Evolutionary conservation across 2,113 vertebrate genomes (phyloP), one percentile per base, ranked within the genome.

Genomic region (Eulacestoma nigropectus): DNA sequence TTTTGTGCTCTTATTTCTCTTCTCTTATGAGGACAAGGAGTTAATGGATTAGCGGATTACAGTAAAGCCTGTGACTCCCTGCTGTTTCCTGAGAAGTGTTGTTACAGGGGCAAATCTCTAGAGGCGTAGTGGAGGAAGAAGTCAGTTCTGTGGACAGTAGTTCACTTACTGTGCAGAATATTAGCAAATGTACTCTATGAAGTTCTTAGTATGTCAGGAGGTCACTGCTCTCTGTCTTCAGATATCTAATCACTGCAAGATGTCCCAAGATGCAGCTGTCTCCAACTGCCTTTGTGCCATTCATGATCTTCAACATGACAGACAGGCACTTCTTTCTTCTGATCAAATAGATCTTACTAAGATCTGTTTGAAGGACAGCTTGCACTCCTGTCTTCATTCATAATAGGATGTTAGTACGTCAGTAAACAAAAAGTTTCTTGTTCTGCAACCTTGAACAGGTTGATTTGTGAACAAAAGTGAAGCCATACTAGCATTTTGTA

Each of bases 1-100:
- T 73, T 46, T 65, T 21, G 22, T 56, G 26, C 16, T 18, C 69
- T 68, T 79, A 25, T 50, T 92, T 78, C 16, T 46, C 35, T 37
- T 35, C 64, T 47, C 4, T 94, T 80, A 7, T 27, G 64, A 83
- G 88, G 46, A 73, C 53, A 74, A 74, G 67, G 68, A 92, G 83
- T 84, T 94, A 92, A 86, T 81, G 79, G 79, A 68, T 93, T 94
- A 88, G 67, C 74, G 63, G 82, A 93, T 96, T 93, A 88, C 27
- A 30, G 75, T 83, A 86, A 94, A 95, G 59, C 67, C 74, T 59
- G n/a, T 50, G 79, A 47, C 79, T 93, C 67, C 75, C 59, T 95
- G 50, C 90, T 93, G 59, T 52, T 92, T 77, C 68, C 4, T 68
- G 64, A 33, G 55, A 72, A 85, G 32, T 42, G 37, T 29, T 90